Conservation (phyloP, 2,113 vertebrate species). For the Dasypus novemcinctus region DNA sequence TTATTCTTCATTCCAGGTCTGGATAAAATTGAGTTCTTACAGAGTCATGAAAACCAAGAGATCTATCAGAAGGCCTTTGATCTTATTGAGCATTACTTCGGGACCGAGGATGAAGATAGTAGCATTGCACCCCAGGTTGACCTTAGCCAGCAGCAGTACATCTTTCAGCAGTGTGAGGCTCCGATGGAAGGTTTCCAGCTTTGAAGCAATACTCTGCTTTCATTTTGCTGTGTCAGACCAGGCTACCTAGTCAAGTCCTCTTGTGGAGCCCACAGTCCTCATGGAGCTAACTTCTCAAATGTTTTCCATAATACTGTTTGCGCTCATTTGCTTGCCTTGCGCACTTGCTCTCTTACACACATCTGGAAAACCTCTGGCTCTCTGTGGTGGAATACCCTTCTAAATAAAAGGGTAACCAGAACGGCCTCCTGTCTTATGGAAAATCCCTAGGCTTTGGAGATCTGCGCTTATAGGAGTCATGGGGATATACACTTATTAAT, state of each 20-base stretch:
- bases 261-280: slow-evolving; percentile 84
- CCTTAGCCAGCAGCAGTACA: slow-evolving; percentile 96
- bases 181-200: slow-evolving; percentile 99
- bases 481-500: slow-evolving; percentile 79
- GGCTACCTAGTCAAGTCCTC: slow-evolving; percentile 80
- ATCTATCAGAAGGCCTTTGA: slow-evolving; percentile 99
- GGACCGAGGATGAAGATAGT: slow-evolving; percentile 95
- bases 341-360: slow-evolving; percentile 86
- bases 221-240: slow-evolving; percentile 77
- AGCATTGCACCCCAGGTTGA: slow-evolving; percentile 96
- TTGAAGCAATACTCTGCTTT: slow-evolving; percentile 84
- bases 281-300: slow-evolving; percentile 85
- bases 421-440: slow-evolving; percentile 76
- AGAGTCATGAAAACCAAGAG: slow-evolving; percentile 98
- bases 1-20: slow-evolving; percentile 86
- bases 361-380: slow-evolving; percentile 87
- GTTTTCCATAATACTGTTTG: slow-evolving; percentile 87
- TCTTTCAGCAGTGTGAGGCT: slow-evolving; percentile 98
- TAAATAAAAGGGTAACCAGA: slow-evolving; percentile 81
- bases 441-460: slow-evolving; percentile 82
- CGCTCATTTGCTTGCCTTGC: slow-evolving; percentile 88
- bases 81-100: slow-evolving; percentile 98
- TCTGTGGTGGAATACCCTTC: slow-evolving; percentile 82
- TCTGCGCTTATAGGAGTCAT: slow-evolving; percentile 79
- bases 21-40: slow-evolving; percentile 98